Evolutionary conservation across 2,797 vertebrate genomes (phyloP), one percentile per base, ranked within the genome.

Genomic region (Enteromius fasciolatus): DNA sequence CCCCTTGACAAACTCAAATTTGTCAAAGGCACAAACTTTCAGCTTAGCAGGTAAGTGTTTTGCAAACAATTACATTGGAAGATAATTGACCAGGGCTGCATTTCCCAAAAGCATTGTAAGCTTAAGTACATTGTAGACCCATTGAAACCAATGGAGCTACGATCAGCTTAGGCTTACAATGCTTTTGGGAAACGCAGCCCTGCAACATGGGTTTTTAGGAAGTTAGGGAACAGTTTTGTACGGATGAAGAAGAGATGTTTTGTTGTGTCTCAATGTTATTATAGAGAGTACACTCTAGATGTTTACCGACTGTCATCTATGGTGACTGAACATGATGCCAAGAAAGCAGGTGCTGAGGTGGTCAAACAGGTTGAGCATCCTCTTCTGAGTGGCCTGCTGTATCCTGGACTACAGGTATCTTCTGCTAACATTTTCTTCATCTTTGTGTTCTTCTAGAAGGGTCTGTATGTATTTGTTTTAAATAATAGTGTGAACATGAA

Each of bases 291-390:
- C 93, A 98, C 97, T 0, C 92, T 99, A 87, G 98, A 99, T 44
- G 95, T 98, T 88, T 99, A 99, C 91, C 95, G 96, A 0, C 94
- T 99, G 15, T 98, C 97, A 0, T 98, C 98, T 0, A 86, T 97
- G 87, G 95, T 99, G 88, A 99, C 98, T 0, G 97, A 99, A 86
- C 98, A 99, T 0, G 98, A 99, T 0, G 96, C 97, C 0, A 99
- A 99, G 94, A 99, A 99, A 89, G 98, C 98, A 0, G 98, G 98
- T 33, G 98, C 98, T 0, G 98, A 99, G 91, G 98, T 99, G 3
- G 98, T 99, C 36, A 99, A 99, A 91, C 98, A 99, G 88, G 97
- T 99, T 92, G 98, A 99, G 69, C 96, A 99, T 81, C 97, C 98
- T 0, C 88, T 99, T 88, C 93, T 99, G 83, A 99, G 98, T 8